These are phyloP conservation scores for Seira ritae DNA, from an alignment of 2,888 invertebrate genomes.

Conservation along the genomic window DNA sequence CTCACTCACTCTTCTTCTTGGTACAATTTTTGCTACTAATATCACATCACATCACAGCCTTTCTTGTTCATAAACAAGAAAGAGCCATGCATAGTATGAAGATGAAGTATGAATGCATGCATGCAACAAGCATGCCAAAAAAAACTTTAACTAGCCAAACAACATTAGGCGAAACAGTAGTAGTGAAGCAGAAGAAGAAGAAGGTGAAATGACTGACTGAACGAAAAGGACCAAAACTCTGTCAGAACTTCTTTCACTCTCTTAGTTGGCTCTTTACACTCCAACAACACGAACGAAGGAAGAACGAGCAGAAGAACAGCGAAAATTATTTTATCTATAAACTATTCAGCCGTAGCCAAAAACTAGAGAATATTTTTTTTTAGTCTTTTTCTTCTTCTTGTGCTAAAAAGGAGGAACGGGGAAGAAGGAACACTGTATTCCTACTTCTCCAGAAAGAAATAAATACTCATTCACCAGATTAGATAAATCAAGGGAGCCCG, in stretches of 20 bases:
- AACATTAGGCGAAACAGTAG: constrained; percentile 34
- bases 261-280: constrained; percentile 54
- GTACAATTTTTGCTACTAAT: constrained; percentile 2
- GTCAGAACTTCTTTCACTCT: constrained; percentile 55
- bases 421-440: background rate
- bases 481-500: constrained; percentile 2
- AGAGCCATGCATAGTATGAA: too few relatives aligned
- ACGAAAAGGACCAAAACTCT: constrained; percentile 53
- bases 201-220: constrained; percentile 19
- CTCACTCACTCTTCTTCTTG: constrained; percentile 19
- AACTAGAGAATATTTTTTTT: constrained; percentile 38
- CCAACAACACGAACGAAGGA: constrained; percentile 21
- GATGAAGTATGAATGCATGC: too few relatives aligned
- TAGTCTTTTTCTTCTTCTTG: constrained; percentile 20
- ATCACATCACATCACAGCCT: background rate
- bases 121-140: constrained; percentile 1
- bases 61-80: too few relatives aligned
- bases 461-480: constrained; percentile 55
- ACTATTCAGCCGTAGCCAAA: constrained; percentile 40
- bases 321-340: too few relatives aligned
- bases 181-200: constrained; percentile 9
- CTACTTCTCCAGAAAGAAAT: constrained; percentile 35
- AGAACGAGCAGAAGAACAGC: too few relatives aligned
- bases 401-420: background rate
- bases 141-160: constrained; percentile 43